Evolutionary conservation across 2,888 invertebrate genomes (phyloP), one percentile per base, ranked within the genome.

Genomic region (Agrochola lychnidis): DNA sequence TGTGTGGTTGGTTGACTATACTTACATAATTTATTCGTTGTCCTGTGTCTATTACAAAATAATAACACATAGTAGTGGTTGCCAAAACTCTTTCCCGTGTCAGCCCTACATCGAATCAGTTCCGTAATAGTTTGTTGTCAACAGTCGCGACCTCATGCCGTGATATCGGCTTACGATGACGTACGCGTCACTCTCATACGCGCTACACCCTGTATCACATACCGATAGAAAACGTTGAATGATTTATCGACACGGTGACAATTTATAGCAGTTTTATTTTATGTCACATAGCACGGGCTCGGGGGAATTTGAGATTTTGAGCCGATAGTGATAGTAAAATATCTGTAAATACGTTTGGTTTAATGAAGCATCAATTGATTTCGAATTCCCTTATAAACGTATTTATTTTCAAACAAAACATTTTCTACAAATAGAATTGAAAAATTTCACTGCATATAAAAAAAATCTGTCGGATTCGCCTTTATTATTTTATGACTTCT

Each of bases 141-240:
- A 87, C 80, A 87, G 63, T 59, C 63, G 73, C 70, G 87, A 80
- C 87, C 84, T 84, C 77, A 69, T 70, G 73, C 67, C 25, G 70
- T 48, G 64, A 66, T 87, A 79, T 87, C 87, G 69, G 78, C 70
- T 80, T 87, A 79, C 88, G 61, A 76, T 78, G 81, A 80, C 84
- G 67, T 62, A 61, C 75, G 67, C 75, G 78, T 75, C 79, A 78
- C 73, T 69, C 68, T 57, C 71, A 40, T 51, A 56, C 59, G 68
- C 62, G 57, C 36, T 59, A 76, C 74, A 79, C 0, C 56, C 76
- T 73, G 74, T 78, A 73, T 73, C 57, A 68, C 53, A 48, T 68
- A 67, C 53, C 53, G 59, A 57, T 51, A 22, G 40, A 53, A 56
- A 36, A 81, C 53, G 59, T 57, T 25, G 4, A 48, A 42, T 30